Evolutionary conservation across 2,888 invertebrate genomes (phyloP), one percentile per base, ranked within the genome.

Genomic region (Pseudeuparius sepicola): DNA sequence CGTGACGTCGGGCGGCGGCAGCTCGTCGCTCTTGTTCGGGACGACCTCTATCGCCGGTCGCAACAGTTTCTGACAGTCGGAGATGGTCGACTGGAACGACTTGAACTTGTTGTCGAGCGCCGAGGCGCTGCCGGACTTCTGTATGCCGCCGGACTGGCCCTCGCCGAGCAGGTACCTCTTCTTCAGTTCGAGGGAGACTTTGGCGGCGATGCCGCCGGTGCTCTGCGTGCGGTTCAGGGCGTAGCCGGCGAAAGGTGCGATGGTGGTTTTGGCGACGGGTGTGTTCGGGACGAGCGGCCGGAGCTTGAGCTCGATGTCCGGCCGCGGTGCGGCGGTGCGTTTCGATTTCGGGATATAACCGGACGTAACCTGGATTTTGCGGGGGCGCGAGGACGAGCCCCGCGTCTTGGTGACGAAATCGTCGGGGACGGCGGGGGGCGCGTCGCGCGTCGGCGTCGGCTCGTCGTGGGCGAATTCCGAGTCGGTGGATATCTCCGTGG

Each of bases 401-500:
- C 69, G 57, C 1, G 60, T 64, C 51, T 72, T 75, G 14, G 70
- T 66, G 34, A 75, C 64, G 50, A 67, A 66, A 49, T 82, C 81
- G 53, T 80, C 78, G 43, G 81, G 75, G 32, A 80, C 70, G 37
- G 86, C 85, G 45, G 80, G 75, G 7, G 87, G 88, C 14, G 81
- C 73, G 44, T 79, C 76, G 33, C 78, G 73, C 1, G 76, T 75
- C 13, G 81, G 80, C 1, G 72, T 73, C 11, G 64, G 64, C 24
- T 79, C 81, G 53, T 88, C 87, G 43, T 85, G 79, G 45, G 86
- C 89, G 55, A 90, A 89, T 64, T 90, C 89, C 14, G 89, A 89
- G 64, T 90, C 89, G 0, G 89, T 89, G 29, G 88, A 88, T 49
- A 89, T 89, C 67, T 89, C 89, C 2, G 89, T 89, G 2, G 86